Conservation (phyloP, 1,140 invertebrate genomes). For the Calephelis virginiensis region DNA sequence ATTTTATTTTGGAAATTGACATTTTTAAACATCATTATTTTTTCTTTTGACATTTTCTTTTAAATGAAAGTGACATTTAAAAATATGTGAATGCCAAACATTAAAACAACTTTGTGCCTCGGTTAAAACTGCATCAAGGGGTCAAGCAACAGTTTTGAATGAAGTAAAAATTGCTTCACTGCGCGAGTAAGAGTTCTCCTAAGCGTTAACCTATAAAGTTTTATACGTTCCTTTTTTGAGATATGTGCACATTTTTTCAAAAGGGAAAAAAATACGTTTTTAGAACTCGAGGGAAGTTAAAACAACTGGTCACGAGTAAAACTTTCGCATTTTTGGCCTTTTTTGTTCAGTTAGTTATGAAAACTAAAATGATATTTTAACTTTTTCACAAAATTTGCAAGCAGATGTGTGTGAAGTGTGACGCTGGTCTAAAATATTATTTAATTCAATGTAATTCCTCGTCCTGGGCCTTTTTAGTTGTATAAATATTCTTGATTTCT, state of each 20-base stretch:
- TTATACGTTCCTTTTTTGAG: neutral
- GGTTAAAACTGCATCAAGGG: conserved; percentile 1
- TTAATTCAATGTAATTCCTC: no score
- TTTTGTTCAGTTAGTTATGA: no score
- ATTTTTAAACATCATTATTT: no score
- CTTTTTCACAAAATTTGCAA: no score
- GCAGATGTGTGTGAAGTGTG: no score
- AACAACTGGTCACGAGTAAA: neutral
- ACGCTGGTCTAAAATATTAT: no score
- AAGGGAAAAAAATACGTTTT: neutral
- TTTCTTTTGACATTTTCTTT: no score
- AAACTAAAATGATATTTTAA: no score
- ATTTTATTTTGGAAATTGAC: no score
- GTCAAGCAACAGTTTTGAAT: conserved; percentile 9
- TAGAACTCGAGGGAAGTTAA: neutral
- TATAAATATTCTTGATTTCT: no score
- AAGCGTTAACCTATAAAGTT: conserved; percentile 16
- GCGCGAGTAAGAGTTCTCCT: neutral
- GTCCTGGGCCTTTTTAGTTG: no score
- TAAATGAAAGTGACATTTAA: no score
- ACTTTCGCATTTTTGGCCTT: neutral
- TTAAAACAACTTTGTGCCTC: neutral
- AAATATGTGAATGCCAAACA: neutral
- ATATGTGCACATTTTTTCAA: neutral
- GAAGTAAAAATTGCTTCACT: conserved; percentile 2